phyloP scores from a whole-genome alignment of 2,797 vertebrate genomes.

The Simalia tracyae region DNA sequence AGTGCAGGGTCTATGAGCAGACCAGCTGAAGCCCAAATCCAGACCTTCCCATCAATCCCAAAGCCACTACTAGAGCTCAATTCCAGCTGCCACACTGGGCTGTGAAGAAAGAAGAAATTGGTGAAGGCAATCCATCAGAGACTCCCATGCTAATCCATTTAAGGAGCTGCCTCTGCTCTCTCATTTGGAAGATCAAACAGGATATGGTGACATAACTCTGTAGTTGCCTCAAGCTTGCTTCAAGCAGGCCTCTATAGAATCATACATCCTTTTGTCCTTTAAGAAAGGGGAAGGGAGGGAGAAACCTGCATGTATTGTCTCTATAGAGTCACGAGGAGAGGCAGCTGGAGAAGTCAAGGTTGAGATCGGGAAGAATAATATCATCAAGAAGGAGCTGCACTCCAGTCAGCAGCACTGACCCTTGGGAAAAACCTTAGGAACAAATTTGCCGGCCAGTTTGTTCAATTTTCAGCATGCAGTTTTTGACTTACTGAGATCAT shows the following conservation, averaged over 20 bases:
- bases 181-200: neutral
- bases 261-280: conserved; percentile 6
- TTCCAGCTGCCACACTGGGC: neutral
- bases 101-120: neutral
- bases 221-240: conserved; percentile 33
- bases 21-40: neutral
- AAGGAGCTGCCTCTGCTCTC: neutral
- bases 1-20: neutral
- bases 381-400: neutral
- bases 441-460: neutral
- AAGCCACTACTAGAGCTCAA: neutral
- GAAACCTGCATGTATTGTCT: neutral
- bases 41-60: neutral
- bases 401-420: neutral
- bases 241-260: conserved; percentile 5
- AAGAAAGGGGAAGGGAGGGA: neutral
- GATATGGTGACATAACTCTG: neutral
- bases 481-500: neutral
- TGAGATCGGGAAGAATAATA: neutral
- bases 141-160: neutral
- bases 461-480: neutral
- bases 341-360: neutral
- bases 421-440: neutral
- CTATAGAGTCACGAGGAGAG: fast-evolving
- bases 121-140: neutral